Conservation (phyloP, 2,797 vertebrate species). For the Oreochromis grahami region DNA sequence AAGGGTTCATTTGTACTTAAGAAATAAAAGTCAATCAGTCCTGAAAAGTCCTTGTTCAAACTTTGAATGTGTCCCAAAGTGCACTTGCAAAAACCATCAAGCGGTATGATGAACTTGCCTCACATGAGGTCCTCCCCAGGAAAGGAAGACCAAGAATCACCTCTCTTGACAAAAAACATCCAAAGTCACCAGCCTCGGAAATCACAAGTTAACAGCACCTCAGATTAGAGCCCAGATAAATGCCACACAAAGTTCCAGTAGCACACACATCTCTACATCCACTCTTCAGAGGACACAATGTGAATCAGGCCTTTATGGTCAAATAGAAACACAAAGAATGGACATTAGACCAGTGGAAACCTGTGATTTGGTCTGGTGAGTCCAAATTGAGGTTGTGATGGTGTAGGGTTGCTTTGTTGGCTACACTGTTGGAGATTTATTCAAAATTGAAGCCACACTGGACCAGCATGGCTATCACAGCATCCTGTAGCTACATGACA, state of each 20-base stretch:
- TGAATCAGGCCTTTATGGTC: neutral
- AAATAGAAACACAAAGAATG: neutral
- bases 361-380: neutral
- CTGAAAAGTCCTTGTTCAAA: neutral
- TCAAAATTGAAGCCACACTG: neutral
- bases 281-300: neutral
- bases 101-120: fast-evolving
- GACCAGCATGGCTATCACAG: neutral
- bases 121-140: neutral
- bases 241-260: neutral
- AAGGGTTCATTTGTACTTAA: fast-evolving
- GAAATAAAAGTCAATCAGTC: neutral
- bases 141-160: neutral
- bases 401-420: neutral
- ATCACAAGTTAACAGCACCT: neutral
- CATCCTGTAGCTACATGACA: neutral
- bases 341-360: neutral
- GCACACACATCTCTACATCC: neutral
- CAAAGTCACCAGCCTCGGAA: too few relatives aligned
- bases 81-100: neutral
- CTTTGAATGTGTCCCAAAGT: neutral
- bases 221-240: neutral
- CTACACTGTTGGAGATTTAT: neutral
- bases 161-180: neutral
- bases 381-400: neutral